Conservation (phyloP, 35 echinoderm and acorn worm species). For the Hemicentrotus pulcherrimus region DNA sequence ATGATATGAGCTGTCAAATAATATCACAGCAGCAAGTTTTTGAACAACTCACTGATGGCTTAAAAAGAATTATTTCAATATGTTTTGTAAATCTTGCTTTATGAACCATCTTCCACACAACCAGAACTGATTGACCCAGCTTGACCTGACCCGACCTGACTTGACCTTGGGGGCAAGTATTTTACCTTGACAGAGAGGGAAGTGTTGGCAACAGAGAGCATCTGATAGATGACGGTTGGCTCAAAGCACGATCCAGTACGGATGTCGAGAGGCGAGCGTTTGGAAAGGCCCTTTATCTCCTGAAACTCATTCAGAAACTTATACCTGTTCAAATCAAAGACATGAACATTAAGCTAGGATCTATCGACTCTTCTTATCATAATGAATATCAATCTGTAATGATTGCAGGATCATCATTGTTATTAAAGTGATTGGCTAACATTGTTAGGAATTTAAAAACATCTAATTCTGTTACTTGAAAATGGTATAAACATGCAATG, state of each 20-base stretch:
- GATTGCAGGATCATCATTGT: too few species aligned
- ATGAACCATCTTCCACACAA: neutral
- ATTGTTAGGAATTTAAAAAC: too few species aligned
- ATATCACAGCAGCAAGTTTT: too few species aligned
- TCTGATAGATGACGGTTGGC: conserved; percentile 83
- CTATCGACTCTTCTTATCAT: neutral
- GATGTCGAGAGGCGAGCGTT: conserved; percentile 52
- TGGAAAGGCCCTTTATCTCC: conserved; percentile 30
- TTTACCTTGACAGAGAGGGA: conserved; percentile 83
- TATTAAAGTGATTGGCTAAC: too few species aligned
- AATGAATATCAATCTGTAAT: too few species aligned
- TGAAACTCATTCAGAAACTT: conserved; percentile 70
- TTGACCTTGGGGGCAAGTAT: neutral
- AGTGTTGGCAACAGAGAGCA: conserved; percentile 78
- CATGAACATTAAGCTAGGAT: neutral
- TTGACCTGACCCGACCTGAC: neutral
- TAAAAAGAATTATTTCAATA: too few species aligned
- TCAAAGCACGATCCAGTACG: conserved; percentile 78
- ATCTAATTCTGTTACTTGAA: too few species aligned
- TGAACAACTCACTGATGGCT: too few species aligned
- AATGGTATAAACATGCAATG: too few species aligned
- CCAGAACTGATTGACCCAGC: neutral
- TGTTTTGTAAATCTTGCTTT: neutral
- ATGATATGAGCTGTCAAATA: too few species aligned
- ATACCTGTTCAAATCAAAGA: neutral